Evolutionary conservation across 2,797 vertebrate species (phyloP), one percentile per base, ranked within the genome.

Genomic region (Capromys pilorides): DNA sequence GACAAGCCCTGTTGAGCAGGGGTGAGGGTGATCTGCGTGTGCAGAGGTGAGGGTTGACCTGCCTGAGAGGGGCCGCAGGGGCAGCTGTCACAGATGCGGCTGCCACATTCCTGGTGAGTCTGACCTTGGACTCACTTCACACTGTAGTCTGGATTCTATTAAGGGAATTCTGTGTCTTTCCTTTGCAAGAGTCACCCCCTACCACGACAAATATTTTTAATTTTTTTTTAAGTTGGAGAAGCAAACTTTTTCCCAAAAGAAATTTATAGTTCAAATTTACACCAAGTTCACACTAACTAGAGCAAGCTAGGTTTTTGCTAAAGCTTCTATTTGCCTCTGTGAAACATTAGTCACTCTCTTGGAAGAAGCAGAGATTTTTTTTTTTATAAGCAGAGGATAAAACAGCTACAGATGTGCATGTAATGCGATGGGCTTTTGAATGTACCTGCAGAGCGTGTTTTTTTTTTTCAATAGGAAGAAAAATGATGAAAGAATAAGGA

Each of bases 231-330:
- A 96, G 86, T 97, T 98, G 97, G 97, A 96, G 98, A 98, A 98
- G 98, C 97, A 98, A 98, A 97, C 97, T 98, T 98, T 98, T 97
- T 97, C 97, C 97, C 97, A 93, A 97, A 98, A 98, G 97, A 98
- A 98, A 98, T 98, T 98, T 98, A 98, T 98, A 98, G 97, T 98
- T 98, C 98, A 98, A 98, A 98, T 98, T 98, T 98, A 98, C 98
- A 98, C 98, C 97, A 97, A 98, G 97, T 98, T 98, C 96, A 19
- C 97, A 97, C 97, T 98, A 98, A 98, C 97, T 97, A 97, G 97
- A 98, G 98, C 98, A 97, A 98, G 97, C 97, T 92, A 39, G 94
- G 91, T 98, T 98, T 98, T 98, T 95, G 97, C 96, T 97, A 97
- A 97, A 96, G 96, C 97, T 97, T 98, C 91, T 92, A 95, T 95